phyloP scores from a whole-genome alignment of 2,888 invertebrate species.

The Osmoderma eremita region DNA sequence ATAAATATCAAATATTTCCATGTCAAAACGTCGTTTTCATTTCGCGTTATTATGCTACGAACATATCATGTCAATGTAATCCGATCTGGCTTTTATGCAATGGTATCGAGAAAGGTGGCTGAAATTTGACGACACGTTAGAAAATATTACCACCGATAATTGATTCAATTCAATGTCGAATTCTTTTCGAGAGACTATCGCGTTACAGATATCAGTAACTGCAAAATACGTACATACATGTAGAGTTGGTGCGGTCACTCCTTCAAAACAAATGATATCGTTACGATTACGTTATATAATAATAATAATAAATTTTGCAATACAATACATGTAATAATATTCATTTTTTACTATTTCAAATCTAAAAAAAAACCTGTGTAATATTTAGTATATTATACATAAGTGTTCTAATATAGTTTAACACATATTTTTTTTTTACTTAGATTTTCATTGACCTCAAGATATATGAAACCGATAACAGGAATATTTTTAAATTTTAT shows the following conservation, averaged over 20 bases:
- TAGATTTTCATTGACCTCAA: slow-evolving; percentile 24
- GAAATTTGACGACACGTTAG: slow-evolving; percentile 16
- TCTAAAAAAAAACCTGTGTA: background rate
- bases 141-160: slow-evolving; percentile 18
- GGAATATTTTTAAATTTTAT: slow-evolving; percentile 29
- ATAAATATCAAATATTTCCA: slow-evolving; percentile 27
- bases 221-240: no score
- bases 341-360: background rate
- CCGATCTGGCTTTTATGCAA: slow-evolving; percentile 17
- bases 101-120: slow-evolving; percentile 17
- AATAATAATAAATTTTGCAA: background rate
- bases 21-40: slow-evolving; percentile 29
- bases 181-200: slow-evolving; percentile 10
- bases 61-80: slow-evolving; percentile 16
- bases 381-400: background rate
- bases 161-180: slow-evolving; percentile 27
- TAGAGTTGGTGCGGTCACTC: no score
- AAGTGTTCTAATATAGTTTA: background rate
- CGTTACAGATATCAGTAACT: slow-evolving; percentile 13
- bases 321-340: background rate
- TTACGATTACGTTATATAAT: slow-evolving; percentile 28
- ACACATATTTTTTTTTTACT: background rate
- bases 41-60: slow-evolving; percentile 18
- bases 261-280: no score
- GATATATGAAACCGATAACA: slow-evolving; percentile 16